Percentiles rank a stretch among this genome's conserved stretches.
Evolutionary conservation across 30 jellyfish, hydroid and myxozoan species (phyloP).

Genomic region (Turritopsis rubra): DNA sequence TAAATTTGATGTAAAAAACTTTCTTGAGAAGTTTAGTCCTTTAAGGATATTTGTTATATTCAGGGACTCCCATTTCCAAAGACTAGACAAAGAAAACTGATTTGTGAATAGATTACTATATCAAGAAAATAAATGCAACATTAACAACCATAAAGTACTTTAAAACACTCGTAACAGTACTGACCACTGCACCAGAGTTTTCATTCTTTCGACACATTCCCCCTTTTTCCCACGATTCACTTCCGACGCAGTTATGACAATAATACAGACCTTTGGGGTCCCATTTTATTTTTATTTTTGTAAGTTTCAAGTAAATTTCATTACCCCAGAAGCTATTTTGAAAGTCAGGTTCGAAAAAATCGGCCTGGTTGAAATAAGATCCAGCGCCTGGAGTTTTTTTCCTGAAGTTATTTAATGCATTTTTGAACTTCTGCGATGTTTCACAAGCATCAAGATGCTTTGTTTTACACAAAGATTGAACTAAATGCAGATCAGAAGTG

Average conservation of each 20-base stretch:
- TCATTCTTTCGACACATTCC: not conserved
- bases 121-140: too few relatives aligned
- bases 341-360: constrained; percentile 8
- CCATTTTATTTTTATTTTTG: not conserved
- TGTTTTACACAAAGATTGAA: not conserved
- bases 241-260: constrained; percentile 7
- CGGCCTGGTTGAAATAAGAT: constrained; percentile 5
- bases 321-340: constrained; percentile 1
- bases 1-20: too few relatives aligned
- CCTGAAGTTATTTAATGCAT: not conserved
- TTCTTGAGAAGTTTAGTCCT: too few relatives aligned
- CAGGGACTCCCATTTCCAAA: too few relatives aligned
- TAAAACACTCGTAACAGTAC: not conserved
- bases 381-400: constrained; percentile 9
- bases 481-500: constrained; percentile 5
- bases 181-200: not conserved
- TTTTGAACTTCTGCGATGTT: not conserved
- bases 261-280: not conserved
- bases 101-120: too few relatives aligned
- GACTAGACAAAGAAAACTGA: too few relatives aligned
- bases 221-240: not conserved
- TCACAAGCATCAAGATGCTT: not conserved
- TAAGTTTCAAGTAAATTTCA: not conserved
- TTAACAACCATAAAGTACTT: too few relatives aligned
- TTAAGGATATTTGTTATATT: too few relatives aligned